Evolutionary conservation across 2,113 vertebrate genomes (phyloP).

Genomic region (Tiliqua scincoides): DNA sequence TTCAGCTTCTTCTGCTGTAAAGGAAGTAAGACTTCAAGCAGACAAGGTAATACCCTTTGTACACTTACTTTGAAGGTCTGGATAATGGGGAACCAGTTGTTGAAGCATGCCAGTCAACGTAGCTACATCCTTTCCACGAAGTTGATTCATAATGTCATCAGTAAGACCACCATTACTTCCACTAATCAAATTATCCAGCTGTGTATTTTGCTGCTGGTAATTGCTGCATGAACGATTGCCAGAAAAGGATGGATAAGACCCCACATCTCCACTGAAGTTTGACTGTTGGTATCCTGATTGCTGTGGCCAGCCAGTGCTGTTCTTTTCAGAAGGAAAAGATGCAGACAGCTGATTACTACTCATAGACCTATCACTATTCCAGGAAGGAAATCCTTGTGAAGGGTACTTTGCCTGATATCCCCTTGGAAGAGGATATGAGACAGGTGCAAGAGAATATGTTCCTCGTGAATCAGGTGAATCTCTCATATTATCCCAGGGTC

Average conservation of each 20-base stretch:
- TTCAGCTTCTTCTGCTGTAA: neutral
- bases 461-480: neutral
- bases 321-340: slow-evolving; percentile 39
- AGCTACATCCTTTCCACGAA: slow-evolving; percentile 40
- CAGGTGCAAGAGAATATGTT: neutral
- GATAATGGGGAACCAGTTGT: slow-evolving; percentile 35
- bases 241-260: slow-evolving; percentile 28
- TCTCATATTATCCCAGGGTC: neutral
- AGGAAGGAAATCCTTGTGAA: slow-evolving; percentile 35
- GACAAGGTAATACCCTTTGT: neutral
- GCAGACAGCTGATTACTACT: neutral
- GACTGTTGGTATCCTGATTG: slow-evolving; percentile 27
- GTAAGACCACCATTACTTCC: slow-evolving; percentile 5
- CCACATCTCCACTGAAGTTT: slow-evolving; percentile 15
- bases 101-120: slow-evolving; percentile 36
- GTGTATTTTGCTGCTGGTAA: slow-evolving; percentile 33
- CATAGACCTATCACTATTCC: neutral
- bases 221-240: neutral
- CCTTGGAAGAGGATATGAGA: slow-evolving; percentile 30
- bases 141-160: slow-evolving; percentile 11
- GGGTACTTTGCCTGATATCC: neutral
- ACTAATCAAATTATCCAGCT: slow-evolving; percentile 11
- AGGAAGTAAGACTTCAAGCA: neutral
- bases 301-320: slow-evolving; percentile 27
- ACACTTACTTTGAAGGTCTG: slow-evolving; percentile 61